Conservation (phyloP, 2,113 vertebrate species). For the Caranx melampygus region DNA sequence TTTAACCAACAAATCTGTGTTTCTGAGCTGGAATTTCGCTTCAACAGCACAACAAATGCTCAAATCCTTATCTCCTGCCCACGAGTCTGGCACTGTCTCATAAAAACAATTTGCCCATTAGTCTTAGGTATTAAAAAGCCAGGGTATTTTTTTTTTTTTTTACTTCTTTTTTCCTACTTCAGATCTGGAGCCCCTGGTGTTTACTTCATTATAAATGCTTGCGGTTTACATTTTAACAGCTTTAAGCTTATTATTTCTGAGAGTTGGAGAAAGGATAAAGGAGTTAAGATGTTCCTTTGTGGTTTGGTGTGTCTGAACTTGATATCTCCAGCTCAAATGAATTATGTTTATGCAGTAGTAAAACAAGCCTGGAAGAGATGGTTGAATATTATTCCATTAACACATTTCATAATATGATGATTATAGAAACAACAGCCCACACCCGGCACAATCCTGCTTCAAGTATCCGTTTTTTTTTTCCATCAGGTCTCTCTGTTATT, state of each 20-base stretch:
- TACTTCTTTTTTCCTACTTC: not conserved
- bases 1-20: slow-evolving; percentile 24
- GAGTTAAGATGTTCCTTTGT: slow-evolving; percentile 42
- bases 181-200: slow-evolving; percentile 41
- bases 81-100: slow-evolving; percentile 54
- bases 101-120: slow-evolving; percentile 58
- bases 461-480: slow-evolving; percentile 31
- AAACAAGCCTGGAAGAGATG: slow-evolving; percentile 22
- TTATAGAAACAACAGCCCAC: slow-evolving; percentile 25
- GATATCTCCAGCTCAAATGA: slow-evolving; percentile 14
- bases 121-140: slow-evolving; percentile 53
- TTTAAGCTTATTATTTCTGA: slow-evolving; percentile 54
- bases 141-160: slow-evolving; percentile 8
- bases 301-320: slow-evolving; percentile 22
- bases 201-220: slow-evolving; percentile 61
- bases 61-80: slow-evolving; percentile 58
- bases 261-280: slow-evolving; percentile 34
- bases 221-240: slow-evolving; percentile 42
- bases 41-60: slow-evolving; percentile 50
- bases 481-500: not conserved
- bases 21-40: slow-evolving; percentile 30
- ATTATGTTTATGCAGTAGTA: slow-evolving; percentile 19
- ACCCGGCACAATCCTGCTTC: slow-evolving; percentile 10
- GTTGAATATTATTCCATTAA: slow-evolving; percentile 28
- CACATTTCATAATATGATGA: slow-evolving; percentile 33